Evolutionary conservation across 1,140 invertebrate species (phyloP).

Genomic region (Zeugodacus cucurbitae): DNA sequence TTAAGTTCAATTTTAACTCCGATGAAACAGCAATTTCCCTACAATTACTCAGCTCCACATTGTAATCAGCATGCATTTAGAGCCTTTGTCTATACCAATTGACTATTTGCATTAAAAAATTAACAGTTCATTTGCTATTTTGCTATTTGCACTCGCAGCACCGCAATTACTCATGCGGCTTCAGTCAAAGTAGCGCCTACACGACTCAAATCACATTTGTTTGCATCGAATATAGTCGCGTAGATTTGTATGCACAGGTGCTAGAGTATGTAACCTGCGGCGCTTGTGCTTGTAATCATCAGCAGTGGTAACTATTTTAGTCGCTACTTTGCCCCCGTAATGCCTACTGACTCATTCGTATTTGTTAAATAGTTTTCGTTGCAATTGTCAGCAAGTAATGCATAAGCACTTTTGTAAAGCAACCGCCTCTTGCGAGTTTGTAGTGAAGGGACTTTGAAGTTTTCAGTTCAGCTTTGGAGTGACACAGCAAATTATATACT

Average conservation of each 20-base stretch:
- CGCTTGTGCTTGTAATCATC: neutral
- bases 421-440: neutral
- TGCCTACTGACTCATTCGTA: neutral
- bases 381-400: neutral
- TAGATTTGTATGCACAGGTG: neutral
- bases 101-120: neutral
- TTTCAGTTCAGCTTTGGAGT: neutral
- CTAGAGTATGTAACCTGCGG: neutral
- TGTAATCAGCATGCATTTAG: neutral
- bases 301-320: neutral
- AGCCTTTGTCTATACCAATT: neutral
- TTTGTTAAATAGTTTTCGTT: neutral
- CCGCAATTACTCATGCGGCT: neutral
- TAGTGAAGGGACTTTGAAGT: neutral
- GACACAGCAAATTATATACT: neutral
- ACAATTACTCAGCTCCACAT: neutral
- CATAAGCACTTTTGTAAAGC: neutral
- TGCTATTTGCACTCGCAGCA: neutral
- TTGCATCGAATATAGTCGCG: neutral
- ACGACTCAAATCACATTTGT: neutral
- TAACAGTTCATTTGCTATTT: neutral
- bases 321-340: neutral
- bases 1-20: too few relatives aligned
- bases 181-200: neutral
- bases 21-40: neutral